phyloP scores from a whole-genome alignment of 2,888 invertebrate genomes.

The Allacma fusca region DNA sequence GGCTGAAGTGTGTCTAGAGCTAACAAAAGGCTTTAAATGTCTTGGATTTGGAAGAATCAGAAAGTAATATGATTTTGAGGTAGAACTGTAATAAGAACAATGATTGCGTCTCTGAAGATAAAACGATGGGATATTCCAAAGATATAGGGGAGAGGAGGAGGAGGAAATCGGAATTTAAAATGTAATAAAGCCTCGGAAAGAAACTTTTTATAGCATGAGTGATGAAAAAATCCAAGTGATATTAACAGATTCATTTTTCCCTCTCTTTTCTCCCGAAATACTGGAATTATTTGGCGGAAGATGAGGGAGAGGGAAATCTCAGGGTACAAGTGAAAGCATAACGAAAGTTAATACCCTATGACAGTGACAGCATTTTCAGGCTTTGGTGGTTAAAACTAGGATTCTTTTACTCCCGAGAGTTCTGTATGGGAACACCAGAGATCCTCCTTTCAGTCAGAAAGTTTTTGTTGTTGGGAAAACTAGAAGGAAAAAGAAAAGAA shows the following conservation, averaged over 20 bases:
- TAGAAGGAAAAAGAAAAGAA: slow-evolving; percentile 32
- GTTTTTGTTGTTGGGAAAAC: slow-evolving; percentile 43
- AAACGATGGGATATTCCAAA: no score
- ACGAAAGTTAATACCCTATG: slow-evolving; percentile 32
- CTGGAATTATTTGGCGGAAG: background rate
- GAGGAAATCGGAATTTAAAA: slow-evolving; percentile 13
- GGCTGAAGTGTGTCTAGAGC: no score
- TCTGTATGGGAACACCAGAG: slow-evolving; percentile 11
- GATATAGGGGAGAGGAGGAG: no score
- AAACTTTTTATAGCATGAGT: no score
- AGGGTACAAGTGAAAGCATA: no score
- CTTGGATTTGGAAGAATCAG: no score
- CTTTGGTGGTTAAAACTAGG: slow-evolving; percentile 27
- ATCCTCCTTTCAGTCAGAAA: slow-evolving; percentile 44
- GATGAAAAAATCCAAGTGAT: slow-evolving; percentile 8
- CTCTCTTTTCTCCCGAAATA: no score
- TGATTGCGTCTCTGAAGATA: no score
- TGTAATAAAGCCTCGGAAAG: background rate
- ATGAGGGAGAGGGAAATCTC: background rate
- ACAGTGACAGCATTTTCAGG: slow-evolving; percentile 38
- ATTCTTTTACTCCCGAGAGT: slow-evolving; percentile 2
- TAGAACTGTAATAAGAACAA: no score
- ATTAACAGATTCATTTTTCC: slow-evolving; percentile 2
- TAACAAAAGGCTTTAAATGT: no score
- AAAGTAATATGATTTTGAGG: no score